Evolutionary conservation across 2,113 vertebrate genomes (phyloP).

Genomic region (Anser brachyrhynchus): DNA sequence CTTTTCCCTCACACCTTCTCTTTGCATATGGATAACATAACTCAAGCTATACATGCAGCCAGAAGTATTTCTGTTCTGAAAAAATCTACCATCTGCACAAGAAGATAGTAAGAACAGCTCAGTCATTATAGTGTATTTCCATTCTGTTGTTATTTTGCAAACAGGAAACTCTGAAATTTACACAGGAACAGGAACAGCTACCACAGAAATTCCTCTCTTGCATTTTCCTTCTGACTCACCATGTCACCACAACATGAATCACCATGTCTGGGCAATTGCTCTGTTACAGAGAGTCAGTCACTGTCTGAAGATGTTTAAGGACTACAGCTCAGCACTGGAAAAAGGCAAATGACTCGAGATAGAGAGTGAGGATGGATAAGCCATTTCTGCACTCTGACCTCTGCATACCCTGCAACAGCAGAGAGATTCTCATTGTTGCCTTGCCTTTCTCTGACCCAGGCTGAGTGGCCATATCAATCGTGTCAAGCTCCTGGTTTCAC

Average conservation of each 20-base stretch:
- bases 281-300: no score
- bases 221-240: background rate
- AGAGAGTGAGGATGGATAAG: background rate
- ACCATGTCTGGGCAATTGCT: background rate
- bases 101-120: background rate
- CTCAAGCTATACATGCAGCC: background rate
- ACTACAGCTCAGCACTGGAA: background rate
- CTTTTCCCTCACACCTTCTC: background rate
- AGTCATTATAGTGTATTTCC: background rate
- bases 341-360: background rate
- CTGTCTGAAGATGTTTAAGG: background rate
- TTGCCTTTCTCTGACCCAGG: background rate
- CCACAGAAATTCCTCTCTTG: background rate
- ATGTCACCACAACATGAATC: background rate
- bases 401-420: background rate
- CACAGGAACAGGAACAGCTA: background rate
- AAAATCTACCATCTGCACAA: background rate
- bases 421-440: background rate
- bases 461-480: rapidly evolving
- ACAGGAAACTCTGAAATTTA: background rate
- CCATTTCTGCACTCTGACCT: background rate
- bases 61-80: background rate
- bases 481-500: background rate
- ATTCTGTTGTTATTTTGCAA: background rate
- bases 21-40: background rate